These are phyloP conservation scores for Volucella bombylans DNA, from an alignment of 2,888 invertebrate species.

Conservation along the genomic window DNA sequence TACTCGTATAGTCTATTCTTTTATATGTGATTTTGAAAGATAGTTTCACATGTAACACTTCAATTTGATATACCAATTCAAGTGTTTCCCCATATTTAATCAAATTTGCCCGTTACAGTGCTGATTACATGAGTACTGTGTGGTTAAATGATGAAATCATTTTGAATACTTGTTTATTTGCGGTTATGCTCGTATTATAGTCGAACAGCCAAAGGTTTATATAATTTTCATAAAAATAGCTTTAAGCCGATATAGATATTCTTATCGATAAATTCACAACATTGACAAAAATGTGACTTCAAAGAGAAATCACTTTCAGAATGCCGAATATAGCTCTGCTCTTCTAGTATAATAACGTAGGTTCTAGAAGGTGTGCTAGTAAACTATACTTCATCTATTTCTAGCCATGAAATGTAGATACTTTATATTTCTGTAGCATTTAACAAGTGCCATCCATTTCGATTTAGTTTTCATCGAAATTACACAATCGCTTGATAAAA, in stretches of 20 bases:
- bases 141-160: not conserved
- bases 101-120: not conserved
- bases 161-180: not conserved
- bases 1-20: too few species aligned
- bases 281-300: conserved; percentile 7
- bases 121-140: conserved; percentile 5
- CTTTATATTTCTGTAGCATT: conserved; percentile 12
- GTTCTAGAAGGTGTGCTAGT: not conserved
- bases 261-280: conserved; percentile 35
- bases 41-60: not conserved
- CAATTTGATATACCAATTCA: not conserved
- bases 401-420: not conserved
- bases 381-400: conserved; percentile 2
- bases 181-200: not conserved
- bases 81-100: conserved; percentile 15
- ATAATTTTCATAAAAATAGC: conserved; percentile 36
- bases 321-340: conserved; percentile 12
- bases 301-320: conserved; percentile 23
- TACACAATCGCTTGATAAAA: conserved; percentile 63
- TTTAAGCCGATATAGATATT: conserved; percentile 2
- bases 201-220: conserved; percentile 2
- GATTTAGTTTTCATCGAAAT: conserved; percentile 56
- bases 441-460: conserved; percentile 55
- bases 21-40: conserved; percentile 1
- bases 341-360: conserved; percentile 7